Conservation (phyloP, 2,797 vertebrate species). For the Heliangelus exortis region DNA sequence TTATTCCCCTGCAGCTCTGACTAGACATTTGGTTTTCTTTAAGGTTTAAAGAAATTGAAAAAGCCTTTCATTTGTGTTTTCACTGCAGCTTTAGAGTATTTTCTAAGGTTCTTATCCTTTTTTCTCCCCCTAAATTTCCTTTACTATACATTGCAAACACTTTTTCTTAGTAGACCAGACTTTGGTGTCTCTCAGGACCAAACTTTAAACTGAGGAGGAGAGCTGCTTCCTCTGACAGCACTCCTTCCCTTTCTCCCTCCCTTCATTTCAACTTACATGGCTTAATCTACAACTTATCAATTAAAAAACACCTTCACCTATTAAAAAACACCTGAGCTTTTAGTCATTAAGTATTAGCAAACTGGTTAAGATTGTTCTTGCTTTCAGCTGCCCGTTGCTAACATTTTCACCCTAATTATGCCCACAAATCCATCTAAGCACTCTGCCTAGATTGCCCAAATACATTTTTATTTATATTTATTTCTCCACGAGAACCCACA, state of each 20-base stretch:
- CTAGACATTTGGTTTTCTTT: neutral
- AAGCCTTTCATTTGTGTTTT: neutral
- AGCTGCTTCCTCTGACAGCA: neutral
- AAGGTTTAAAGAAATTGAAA: neutral
- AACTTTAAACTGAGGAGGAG: neutral
- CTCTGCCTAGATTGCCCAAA: neutral
- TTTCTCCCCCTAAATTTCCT: neutral
- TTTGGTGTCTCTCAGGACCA: neutral
- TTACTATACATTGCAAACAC: neutral
- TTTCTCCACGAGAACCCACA: constrained; percentile 29
- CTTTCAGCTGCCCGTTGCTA: neutral
- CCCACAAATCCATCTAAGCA: neutral
- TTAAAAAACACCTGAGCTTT: neutral
- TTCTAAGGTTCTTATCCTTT: neutral
- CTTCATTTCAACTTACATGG: neutral
- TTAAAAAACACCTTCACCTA: neutral
- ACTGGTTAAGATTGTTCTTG: neutral
- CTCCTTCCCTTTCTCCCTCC: neutral
- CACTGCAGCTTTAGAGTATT: neutral
- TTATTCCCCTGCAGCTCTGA: neutral
- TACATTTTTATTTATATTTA: neutral
- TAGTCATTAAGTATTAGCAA: constrained; percentile 1
- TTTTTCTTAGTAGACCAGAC: neutral
- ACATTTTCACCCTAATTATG: neutral
- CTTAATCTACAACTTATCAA: neutral